These are phyloP conservation scores for Copidosoma floridanum DNA, from an alignment of 1,140 invertebrate species.

Conservation along the genomic window DNA sequence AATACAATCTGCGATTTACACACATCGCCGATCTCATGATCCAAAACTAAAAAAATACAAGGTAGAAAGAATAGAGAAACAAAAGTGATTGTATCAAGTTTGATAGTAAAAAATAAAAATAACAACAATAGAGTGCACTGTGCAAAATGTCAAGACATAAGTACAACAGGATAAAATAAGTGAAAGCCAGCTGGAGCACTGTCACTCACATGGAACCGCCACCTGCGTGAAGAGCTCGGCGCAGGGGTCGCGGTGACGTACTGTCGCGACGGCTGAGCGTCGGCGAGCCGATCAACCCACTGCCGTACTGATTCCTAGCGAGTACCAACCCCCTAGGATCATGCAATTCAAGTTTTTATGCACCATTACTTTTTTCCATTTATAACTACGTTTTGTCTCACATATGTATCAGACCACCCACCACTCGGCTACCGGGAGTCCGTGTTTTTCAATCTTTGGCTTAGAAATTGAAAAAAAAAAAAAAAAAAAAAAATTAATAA, in stretches of 20 bases:
- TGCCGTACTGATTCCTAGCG: slow-evolving; percentile 49
- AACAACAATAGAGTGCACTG: slow-evolving; percentile 41
- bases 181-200: slow-evolving; percentile 46
- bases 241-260: slow-evolving; percentile 51
- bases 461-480: no score
- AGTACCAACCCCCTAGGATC: slow-evolving; percentile 48
- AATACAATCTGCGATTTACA: slow-evolving; percentile 7
- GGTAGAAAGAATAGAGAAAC: slow-evolving; percentile 14
- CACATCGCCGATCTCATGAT: slow-evolving; percentile 1
- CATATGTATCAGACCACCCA: no score
- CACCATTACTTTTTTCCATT: slow-evolving; percentile 4
- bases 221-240: slow-evolving; percentile 49
- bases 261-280: slow-evolving; percentile 51
- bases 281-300: slow-evolving; percentile 44
- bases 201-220: slow-evolving; percentile 57
- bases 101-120: slow-evolving; percentile 11
- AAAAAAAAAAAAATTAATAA: no score
- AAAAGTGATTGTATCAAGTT: not conserved
- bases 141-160: slow-evolving; percentile 42
- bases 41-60: slow-evolving; percentile 14
- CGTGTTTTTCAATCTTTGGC: no score
- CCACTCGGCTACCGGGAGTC: no score
- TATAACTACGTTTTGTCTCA: no score
- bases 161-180: slow-evolving; percentile 45
- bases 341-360: slow-evolving; percentile 11